Evolutionary conservation across 2,113 vertebrate genomes (phyloP), one percentile per base, ranked within the genome.

Genomic region (Suncus etruscus): DNA sequence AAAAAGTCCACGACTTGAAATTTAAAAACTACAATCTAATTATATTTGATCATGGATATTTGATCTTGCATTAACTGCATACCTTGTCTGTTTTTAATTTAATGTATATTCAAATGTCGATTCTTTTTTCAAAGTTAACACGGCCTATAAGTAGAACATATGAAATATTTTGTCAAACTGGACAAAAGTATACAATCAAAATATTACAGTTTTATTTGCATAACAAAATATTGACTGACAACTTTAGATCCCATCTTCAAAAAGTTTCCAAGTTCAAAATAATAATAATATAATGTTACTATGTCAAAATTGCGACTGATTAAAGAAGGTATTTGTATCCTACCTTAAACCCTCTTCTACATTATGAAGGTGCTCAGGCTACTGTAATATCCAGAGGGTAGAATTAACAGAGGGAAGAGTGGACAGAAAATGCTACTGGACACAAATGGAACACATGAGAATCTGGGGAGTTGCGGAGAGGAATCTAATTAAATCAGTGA

Each of bases 21-120:
- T n/a, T 0, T 61, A 14, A 51, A 79, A 8, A 6, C 14, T 73
- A 4, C 20, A 3, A 29, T 50, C 9, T 32, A 14, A 50, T 69
- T n/a, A 25, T 2, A 8, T 51, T 20, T 80, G 2, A 1, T 8
- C n/a, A 47, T 2, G 1, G 12, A 10, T 75, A 6, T 7, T 1
- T 6, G 1, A 54, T 39, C 11, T n/a, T 68, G 22, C 16, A 25
- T 61, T 32, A 2, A 14, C 51, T 15, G 11, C 3, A 29, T 9
- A 32, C 22, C 1, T 16, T 75, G 8, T 39, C 12, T 25, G 20
- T 24, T 12, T 3, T 72, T 18, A 18, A 45, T 20, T 22, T 24
- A 22, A 15, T 1, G 47, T 22, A 78, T 66, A 10, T 73, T 4
- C 68, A 65, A 31, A 45, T 18, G 2, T 3, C 10, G 68, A 14